A percentile compares a stretch with the other conserved stretches of the same genome.
Conservation (phyloP, 2,113 vertebrate species). For the Boulengeromyrus knoepffleri region DNA sequence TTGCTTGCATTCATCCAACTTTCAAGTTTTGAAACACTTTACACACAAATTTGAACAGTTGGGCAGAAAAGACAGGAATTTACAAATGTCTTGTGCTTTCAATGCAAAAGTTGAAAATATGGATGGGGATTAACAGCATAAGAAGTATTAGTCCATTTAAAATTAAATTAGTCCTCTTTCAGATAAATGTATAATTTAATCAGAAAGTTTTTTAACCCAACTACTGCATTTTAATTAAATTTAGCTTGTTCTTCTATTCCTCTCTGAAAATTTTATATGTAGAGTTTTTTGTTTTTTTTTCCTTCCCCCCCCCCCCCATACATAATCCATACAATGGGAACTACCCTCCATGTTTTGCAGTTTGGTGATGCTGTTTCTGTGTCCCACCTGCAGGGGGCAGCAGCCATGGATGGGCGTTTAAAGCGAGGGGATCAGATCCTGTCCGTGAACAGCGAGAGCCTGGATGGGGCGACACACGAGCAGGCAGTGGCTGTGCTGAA, state of each 20-base stretch:
- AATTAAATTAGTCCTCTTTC: neutral
- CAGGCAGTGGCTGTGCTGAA: slow-evolving; percentile 86
- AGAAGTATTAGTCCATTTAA: slow-evolving; percentile 3
- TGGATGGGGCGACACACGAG: slow-evolving; percentile 82
- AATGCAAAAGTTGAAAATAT: neutral
- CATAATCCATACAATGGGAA: neutral
- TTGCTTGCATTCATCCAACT: neutral
- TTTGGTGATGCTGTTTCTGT: neutral
- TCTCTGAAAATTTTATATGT: neutral
- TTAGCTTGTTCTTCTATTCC: neutral
- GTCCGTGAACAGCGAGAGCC: slow-evolving; percentile 76
- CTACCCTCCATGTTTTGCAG: neutral
- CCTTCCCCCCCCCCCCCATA: neutral
- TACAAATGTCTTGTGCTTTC: neutral
- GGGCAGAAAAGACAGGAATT: neutral
- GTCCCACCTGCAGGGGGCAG: slow-evolving; percentile 71
- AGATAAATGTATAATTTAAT: neutral
- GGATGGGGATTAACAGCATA: slow-evolving; percentile 1
- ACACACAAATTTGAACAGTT: neutral
- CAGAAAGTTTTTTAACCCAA: neutral
- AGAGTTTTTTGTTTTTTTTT: neutral
- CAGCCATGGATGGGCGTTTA: slow-evolving; percentile 74
- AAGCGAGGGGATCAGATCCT: slow-evolving; percentile 88
- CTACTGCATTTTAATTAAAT: neutral
- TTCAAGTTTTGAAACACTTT: neutral